Evolutionary conservation across 2,888 invertebrate genomes (phyloP), one percentile per base, ranked within the genome.

Genomic region (Lissocephala sabroskyi): DNA sequence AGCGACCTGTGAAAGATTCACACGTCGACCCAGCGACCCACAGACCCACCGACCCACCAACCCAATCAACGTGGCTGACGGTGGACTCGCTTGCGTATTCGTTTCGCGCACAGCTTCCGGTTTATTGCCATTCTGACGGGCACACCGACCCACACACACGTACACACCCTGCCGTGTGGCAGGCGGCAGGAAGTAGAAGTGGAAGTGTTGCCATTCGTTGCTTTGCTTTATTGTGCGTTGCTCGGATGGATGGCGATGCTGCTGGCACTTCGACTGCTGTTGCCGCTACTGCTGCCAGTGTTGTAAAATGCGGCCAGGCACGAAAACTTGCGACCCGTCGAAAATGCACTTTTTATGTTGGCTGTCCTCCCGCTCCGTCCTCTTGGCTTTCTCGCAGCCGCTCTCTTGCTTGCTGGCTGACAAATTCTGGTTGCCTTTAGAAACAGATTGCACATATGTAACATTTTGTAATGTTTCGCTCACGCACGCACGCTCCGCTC

Each of bases 341-440:
- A 56, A 63, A 63, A 64, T 64, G 64, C 64, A 63, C 52, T 63
- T 64, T 63, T 63, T 63, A 58, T 64, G 64, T 64, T 60, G 50
- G 36, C 32, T n/a, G n/a, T n/a, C n/a, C n/a, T n/a, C 41, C 4
- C 14, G 26, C 58, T 41, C 43, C 53, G 55, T 53, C 49, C 45
- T 43, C 50, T 48, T 54, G 59, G 50, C 54, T 55, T 53, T 59
- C 53, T 59, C 53, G 47, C 41, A 52, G 56, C n/a, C n/a, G n/a
- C n/a, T n/a, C n/a, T n/a, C n/a, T n/a, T n/a, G n/a, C n/a, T n/a
- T n/a, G n/a, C n/a, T n/a, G n/a, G n/a, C n/a, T n/a, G n/a, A n/a
- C n/a, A n/a, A n/a, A n/a, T n/a, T n/a, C n/a, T n/a, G n/a, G n/a
- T n/a, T n/a, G n/a, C n/a, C n/a, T n/a, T n/a, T n/a, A n/a, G n/a